Evolutionary conservation across 2,797 vertebrate species (phyloP), one percentile per base, ranked within the genome.

Genomic region (Crenichthys baileyi): DNA sequence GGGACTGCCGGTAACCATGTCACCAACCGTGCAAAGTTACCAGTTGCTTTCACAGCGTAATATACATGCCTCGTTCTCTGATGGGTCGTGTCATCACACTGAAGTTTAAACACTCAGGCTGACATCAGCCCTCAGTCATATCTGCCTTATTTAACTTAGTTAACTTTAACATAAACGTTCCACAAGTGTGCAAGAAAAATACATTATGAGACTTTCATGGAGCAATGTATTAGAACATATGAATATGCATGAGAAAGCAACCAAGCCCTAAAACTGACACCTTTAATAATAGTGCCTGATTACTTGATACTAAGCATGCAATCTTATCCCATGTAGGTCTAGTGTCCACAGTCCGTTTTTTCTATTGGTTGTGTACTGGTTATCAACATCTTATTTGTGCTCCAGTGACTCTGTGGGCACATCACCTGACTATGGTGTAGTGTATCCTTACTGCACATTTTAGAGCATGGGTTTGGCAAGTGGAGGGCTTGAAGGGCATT

Each of bases 301-400:
- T 89, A 95, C 91, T 89, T 91, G 92, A 95, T 95, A 94, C 92
- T 85, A 85, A 84, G 72, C 81, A 7, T 95, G 95, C 90, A 94
- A 96, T 93, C 89, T 90, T 92, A 96, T 93, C 91, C 86, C 70
- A 53, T 75, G 84, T 81, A 78, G 90, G 83, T 89, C 77, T 87
- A 88, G 81, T 88, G 88, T 90, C 91, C 90, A 84, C 74, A 85
- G 88, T 41, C 78, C 78, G 89, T 83, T 90, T 90, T 88, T 89
- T 68, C 90, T 80, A 80, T 53, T 79, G 85, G 79, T 74, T 82
- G 84, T 79, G 71, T 86, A 71, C 76, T 50, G 80, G 87, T 92
- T 91, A 93, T 93, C 89, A 83, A 82, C 88, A 87, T 92, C 89
- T 89, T 83, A 83, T 94, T 90, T 89, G 91, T 93, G 94, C 93